Base-by-base conservation (phyloP, 1,140 invertebrate genomes). In the Andricus grossulariae region DNA sequence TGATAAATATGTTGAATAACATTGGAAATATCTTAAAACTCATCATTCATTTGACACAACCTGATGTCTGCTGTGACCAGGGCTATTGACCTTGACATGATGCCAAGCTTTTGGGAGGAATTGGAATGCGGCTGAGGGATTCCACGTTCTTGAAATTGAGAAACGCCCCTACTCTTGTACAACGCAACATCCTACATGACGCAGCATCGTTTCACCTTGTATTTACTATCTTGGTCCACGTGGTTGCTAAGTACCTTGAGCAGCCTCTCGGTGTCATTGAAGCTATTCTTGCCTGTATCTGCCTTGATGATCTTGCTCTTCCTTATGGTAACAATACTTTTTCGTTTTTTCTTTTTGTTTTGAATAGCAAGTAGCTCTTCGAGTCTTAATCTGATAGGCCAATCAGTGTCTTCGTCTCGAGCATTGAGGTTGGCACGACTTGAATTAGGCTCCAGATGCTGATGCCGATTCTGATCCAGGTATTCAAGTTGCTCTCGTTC, bases 171-270 rank as follows among this genome's bases (percentile, higher is more conserved):
- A 32, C 25, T 19, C 70, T 54, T 72, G 45, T 72, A 21, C 45
- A 15, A 54, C 81, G 60, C 45, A 15, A 54, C 81, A 66, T 78
- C 50, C 85, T 90, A 91, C 90, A 91, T 91, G 81, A 91, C 83
- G 72, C 88, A 88, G 85, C 90, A 91, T 75, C 89, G 85, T 84
- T 89, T 88, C 76, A 89, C 86, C 80, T 90, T 90, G 87, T 91
- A 91, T 80, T 87, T 86, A 86, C 83, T 88, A 86, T 88, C 87
- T 90, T 91, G 90, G 89, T 91, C 90, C 89, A 90, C 88, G 83
- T 88, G 90, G 77, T 91, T 91, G 87, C 88, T 91, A 81, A 91
- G 84, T 79, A 91, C 89, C 76, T 90, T 91, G 74, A 91, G 88
- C 75, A 91, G 83, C 54, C 87, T 90, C 75, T 91, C 90, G 73